Base-by-base conservation (phyloP, 2,888 invertebrate species). In the Glaucopsyche alexis region DNA sequence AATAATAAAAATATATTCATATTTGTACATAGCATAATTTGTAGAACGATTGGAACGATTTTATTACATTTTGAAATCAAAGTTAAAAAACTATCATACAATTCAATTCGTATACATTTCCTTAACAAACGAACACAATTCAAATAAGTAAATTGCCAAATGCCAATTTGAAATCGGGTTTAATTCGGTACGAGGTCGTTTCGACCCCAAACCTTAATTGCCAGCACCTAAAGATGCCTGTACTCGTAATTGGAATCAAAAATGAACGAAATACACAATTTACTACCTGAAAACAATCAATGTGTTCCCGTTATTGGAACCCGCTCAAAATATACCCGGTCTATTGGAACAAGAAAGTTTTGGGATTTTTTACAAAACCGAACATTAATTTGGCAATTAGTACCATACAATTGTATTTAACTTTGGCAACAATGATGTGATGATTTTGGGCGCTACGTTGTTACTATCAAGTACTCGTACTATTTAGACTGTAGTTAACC, bases 201-300 rank as follows among this genome's bases (percentile, higher is more conserved):
- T 47, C 49, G 29, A 49, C 49, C 49, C 64, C 29, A 14, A 47
- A 11, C 66, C 16, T 19, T 69, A 49, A 69, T 69, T 69, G 38
- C 49, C 69, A 69, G 49, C 69, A 69, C 69, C 69, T 47, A 69
- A 49, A 69, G 49, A 69, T 29, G 29, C 47, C 7, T 69, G 19
- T 47, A 49, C 47, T 38, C 29, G 69, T 69, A 69, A 69, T 69
- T 69, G 69, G 69, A 49, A 69, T 69, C 49, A 19, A 69, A 69
- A 67, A 67, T 45, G 45, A 69, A 40, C 64, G 40, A 38, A 16
- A 69, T 69, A 7, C 49, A 69, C 45, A 69, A 69, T 47, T 69
- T 13, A 69, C 69, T 69, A 47, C 49, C 16, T 19, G 29, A 19
- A 47, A 69, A 69, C 49, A 49, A 69, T 69, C 47, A 14, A 29